Percentiles rank a stretch among this genome's conserved stretches.
Conservation (phyloP, 1,140 invertebrate species). For the Vanessa atalanta region DNA sequence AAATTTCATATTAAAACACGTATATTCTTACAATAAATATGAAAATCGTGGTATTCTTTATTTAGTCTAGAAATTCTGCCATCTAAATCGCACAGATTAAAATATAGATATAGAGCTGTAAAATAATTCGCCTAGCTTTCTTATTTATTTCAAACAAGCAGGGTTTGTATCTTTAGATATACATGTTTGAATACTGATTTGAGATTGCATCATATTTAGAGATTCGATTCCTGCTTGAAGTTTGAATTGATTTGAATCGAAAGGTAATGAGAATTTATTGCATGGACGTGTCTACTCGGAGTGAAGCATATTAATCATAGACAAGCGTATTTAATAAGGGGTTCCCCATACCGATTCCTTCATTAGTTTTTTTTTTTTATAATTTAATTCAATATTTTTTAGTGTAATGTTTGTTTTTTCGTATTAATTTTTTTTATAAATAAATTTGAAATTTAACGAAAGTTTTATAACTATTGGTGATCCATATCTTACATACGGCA, state of each 20-base stretch:
- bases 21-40: not conserved
- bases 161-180: too few relatives aligned
- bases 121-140: too few relatives aligned
- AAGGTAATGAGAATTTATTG: conserved; percentile 9
- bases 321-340: conserved; percentile 11
- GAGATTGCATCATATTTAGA: not conserved
- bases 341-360: not conserved
- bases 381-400: not conserved
- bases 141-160: too few relatives aligned
- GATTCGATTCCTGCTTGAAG: conserved; percentile 24
- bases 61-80: not conserved
- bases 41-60: not conserved
- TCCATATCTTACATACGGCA: not conserved
- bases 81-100: too few relatives aligned
- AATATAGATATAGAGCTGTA: too few relatives aligned
- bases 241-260: conserved; percentile 6
- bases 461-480: not conserved
- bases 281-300: conserved; percentile 3
- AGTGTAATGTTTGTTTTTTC: too few relatives aligned
- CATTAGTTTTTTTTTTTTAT: not conserved
- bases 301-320: conserved; percentile 13
- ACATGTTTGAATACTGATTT: not conserved
- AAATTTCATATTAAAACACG: not conserved
- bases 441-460: not conserved
- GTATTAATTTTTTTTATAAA: too few relatives aligned